Evolutionary conservation across 2,113 vertebrate genomes (phyloP).

Genomic region (Bagarius yarrelli): DNA sequence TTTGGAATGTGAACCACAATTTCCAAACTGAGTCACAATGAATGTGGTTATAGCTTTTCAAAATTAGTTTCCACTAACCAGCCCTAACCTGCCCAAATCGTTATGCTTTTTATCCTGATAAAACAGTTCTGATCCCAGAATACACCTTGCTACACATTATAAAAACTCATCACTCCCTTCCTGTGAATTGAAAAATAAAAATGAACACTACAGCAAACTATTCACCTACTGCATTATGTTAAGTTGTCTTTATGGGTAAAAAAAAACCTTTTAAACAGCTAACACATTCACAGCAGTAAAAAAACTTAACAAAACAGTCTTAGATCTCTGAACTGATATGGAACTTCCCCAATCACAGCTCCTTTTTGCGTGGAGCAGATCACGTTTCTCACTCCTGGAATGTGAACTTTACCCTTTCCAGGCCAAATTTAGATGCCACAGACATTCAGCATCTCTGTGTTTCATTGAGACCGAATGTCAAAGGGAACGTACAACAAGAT

Average conservation of each 20-base stretch:
- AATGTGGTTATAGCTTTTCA: not conserved
- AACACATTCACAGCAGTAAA: not conserved
- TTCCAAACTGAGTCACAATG: not conserved
- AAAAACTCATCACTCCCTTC: not conserved
- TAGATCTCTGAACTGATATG: not conserved
- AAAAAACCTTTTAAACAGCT: not conserved
- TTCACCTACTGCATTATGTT: no score
- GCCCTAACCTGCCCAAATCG: not conserved
- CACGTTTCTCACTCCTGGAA: slow-evolving; percentile 50
- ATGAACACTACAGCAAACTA: no score
- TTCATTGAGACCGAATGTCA: not conserved
- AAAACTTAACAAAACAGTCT: not conserved
- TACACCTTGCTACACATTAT: not conserved
- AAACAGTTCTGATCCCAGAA: not conserved
- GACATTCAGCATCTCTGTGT: not conserved
- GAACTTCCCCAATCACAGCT: slow-evolving; percentile 7
- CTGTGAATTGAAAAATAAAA: no score
- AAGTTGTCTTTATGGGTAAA: no score
- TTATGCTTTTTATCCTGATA: not conserved
- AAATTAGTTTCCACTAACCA: not conserved
- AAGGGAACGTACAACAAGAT: not conserved
- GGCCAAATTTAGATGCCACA: slow-evolving; percentile 1
- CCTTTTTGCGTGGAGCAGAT: slow-evolving; percentile 45
- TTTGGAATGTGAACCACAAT: not conserved
- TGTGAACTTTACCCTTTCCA: slow-evolving; percentile 48